phyloP scores from a whole-genome alignment of 2,888 invertebrate species.

The Scaptomyza tumidula region DNA sequence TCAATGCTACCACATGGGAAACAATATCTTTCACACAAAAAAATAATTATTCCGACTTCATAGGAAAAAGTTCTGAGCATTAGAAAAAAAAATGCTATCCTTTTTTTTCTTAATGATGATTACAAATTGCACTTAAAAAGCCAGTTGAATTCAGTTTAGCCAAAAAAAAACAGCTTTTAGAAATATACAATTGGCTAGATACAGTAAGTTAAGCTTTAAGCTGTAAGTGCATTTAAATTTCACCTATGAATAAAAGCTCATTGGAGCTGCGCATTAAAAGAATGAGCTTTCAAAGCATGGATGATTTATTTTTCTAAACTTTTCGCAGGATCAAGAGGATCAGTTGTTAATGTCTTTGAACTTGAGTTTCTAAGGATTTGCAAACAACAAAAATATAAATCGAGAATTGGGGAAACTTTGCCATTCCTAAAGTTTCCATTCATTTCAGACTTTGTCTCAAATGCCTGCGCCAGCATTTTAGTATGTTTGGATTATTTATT shows the following conservation, averaged over 20 bases:
- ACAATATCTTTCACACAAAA: too few species aligned
- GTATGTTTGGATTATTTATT: conserved; percentile 24
- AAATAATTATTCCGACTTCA: too few species aligned
- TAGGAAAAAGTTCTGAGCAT: too few species aligned
- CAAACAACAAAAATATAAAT: not conserved
- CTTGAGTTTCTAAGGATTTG: not conserved
- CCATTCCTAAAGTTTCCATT: conserved; percentile 9
- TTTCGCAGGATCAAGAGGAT: not conserved
- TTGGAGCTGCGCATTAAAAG: not conserved
- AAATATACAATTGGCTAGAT: not conserved
- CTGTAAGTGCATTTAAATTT: not conserved
- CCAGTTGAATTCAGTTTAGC: too few species aligned
- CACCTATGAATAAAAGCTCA: not conserved
- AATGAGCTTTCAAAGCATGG: not conserved
- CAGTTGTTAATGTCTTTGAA: not conserved
- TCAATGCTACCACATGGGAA: too few species aligned
- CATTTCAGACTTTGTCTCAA: conserved; percentile 61
- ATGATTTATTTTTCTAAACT: not conserved
- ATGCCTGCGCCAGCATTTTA: conserved; percentile 31
- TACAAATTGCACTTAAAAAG: too few species aligned
- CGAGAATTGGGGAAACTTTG: conserved; percentile 20
- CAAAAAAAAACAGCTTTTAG: not conserved
- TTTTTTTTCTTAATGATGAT: too few species aligned
- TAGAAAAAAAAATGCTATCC: too few species aligned
- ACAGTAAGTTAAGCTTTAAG: not conserved